These are phyloP conservation scores for Hormaphis cornu DNA, from an alignment of 1,140 invertebrate species.

Conservation along the genomic window DNA sequence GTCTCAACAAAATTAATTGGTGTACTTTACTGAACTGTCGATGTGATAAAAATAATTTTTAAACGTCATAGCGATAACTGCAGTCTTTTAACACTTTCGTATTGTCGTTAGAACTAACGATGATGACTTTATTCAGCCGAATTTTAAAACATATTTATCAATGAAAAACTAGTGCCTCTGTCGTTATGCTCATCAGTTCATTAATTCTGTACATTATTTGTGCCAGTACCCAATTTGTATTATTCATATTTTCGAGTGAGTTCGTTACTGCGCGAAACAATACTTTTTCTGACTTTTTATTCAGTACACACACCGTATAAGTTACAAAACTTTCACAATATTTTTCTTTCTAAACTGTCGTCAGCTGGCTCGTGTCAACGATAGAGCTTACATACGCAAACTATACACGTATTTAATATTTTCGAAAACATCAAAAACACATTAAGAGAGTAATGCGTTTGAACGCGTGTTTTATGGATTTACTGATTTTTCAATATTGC, in stretches of 20 bases:
- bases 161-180: background rate
- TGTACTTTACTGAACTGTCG: too few relatives aligned
- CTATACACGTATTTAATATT: background rate
- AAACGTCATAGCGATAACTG: too few relatives aligned
- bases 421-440: background rate
- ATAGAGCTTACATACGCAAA: background rate
- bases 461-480: background rate
- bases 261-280: background rate
- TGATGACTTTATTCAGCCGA: background rate
- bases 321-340: background rate
- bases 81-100: too few relatives aligned
- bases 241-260: background rate
- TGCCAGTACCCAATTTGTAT: background rate
- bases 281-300: constrained; percentile 2
- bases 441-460: background rate
- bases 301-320: background rate
- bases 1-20: too few relatives aligned
- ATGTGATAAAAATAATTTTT: too few relatives aligned
- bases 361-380: background rate
- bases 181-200: background rate
- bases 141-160: background rate
- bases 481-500: background rate
- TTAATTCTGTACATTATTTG: background rate
- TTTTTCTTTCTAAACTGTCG: background rate
- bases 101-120: background rate